Evolutionary conservation across 2,113 vertebrate species (phyloP).

Genomic region (Romanogobio albipinnatus): DNA sequence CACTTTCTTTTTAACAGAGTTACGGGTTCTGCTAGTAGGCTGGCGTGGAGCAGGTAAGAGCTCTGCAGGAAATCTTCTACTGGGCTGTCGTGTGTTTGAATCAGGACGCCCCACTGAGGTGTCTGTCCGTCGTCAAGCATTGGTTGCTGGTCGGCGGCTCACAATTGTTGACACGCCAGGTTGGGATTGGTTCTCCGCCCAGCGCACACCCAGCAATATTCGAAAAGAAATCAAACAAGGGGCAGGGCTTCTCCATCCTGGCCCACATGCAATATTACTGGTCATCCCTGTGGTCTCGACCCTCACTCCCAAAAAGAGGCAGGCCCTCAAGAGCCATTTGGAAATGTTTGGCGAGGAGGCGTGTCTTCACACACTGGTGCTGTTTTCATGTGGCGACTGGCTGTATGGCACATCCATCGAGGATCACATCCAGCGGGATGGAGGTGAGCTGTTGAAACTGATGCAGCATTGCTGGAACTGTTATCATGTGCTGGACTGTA

Average conservation of each 20-base stretch:
- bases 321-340: slow-evolving; percentile 74
- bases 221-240: slow-evolving; percentile 74
- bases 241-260: slow-evolving; percentile 73
- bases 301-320: slow-evolving; percentile 74
- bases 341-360: slow-evolving; percentile 74
- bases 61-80: slow-evolving; percentile 76
- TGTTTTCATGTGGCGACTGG: slow-evolving; percentile 80
- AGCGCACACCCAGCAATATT: slow-evolving; percentile 71
- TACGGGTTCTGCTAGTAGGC: slow-evolving; percentile 74
- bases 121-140: slow-evolving; percentile 71
- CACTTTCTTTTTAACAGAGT: slow-evolving; percentile 61
- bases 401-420: slow-evolving; percentile 76
- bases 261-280: slow-evolving; percentile 76
- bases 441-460: slow-evolving; percentile 74
- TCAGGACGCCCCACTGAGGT: slow-evolving; percentile 73
- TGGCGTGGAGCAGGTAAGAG: slow-evolving; percentile 80
- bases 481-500: slow-evolving; percentile 79
- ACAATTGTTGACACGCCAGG: slow-evolving; percentile 79
- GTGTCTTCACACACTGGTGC: slow-evolving; percentile 75
- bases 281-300: slow-evolving; percentile 77
- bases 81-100: slow-evolving; percentile 74
- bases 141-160: slow-evolving; percentile 72
- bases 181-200: slow-evolving; percentile 79
- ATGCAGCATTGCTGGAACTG: slow-evolving; percentile 77
- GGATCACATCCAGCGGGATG: slow-evolving; percentile 76